Base-by-base conservation (phyloP, 2,888 invertebrate species). In the Xestia c-nigrum region DNA sequence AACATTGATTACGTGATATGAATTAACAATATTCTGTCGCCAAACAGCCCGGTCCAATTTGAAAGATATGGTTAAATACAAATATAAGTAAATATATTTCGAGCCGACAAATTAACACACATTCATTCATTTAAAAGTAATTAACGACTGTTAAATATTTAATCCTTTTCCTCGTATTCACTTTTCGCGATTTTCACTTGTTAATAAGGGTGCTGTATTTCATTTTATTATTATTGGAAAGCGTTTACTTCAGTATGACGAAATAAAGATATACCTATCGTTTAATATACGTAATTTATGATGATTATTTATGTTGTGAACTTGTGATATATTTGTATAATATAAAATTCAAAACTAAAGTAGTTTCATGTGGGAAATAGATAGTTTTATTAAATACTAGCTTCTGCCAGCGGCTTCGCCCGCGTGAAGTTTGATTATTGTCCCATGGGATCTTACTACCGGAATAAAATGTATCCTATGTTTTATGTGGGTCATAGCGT, bases 151-250 rank as follows among this genome's bases (percentile, higher is more conserved):
- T 52, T 52, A 38, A 71, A 80, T 63, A 70, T 43, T 72, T 47
- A 72, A 63, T 52, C 12, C 0, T 79, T 50, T 24, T 9, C 19
- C 47, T 70, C 31, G 57, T 52, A 46, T 38, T 79, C 43, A 79
- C 24, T 31, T n/a, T 40, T 21, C 50, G 14, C 31, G 19, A 76
- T 31, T 47, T 31, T 31, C 70, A 19, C 16, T 70, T 21, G 38
- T 43, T 76, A 70, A 76, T 78, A 59, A 21, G 7, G 10, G 14
- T 1, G 5, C 31, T 59, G 43, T n/a, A 68, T 79, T 43, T 57
- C 0, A 67, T 68, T 78, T 74, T 0, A 38, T 24, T 47, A 74
- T 21, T 24, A 57, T 74, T 59, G 38, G 16, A 47, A 21, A 6
- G 9, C 21, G 16, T 31, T 72, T 72, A 50, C 40, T 40, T 72